Percentiles rank a stretch among this genome's conserved stretches.
Conservation (phyloP, 2,888 invertebrate genomes). For the Microplitis deprimator region DNA sequence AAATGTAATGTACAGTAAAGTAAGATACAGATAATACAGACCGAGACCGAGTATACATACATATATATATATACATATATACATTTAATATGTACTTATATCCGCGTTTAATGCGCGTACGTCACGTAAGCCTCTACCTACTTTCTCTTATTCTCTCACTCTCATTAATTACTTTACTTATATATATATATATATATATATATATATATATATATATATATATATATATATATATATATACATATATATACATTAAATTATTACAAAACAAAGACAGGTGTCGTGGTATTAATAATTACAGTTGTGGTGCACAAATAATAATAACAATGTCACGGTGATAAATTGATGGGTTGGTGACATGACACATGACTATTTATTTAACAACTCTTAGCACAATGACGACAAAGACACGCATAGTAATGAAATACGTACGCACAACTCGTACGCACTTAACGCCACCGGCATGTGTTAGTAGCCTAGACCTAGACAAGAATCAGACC, state of each 20-base stretch:
- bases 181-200: too few species aligned
- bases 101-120: constrained; percentile 40
- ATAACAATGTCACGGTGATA: neutral
- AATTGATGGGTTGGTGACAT: constrained; percentile 5
- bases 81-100: constrained; percentile 15
- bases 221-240: too few species aligned
- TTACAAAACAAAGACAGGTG: neutral
- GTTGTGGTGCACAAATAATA: neutral
- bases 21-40: too few species aligned
- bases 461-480: constrained; percentile 3
- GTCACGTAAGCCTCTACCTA: constrained; percentile 39
- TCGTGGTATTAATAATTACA: neutral
- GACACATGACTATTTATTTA: neutral
- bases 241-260: too few species aligned
- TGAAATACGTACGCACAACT: too few species aligned
- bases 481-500: constrained; percentile 15
- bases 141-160: neutral
- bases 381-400: neutral
- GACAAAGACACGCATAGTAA: neutral
- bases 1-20: too few species aligned
- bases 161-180: neutral
- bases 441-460: too few species aligned
- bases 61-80: neutral
- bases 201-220: neutral
- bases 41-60: too few species aligned